Percentiles rank a stretch among this genome's conserved stretches.
Evolutionary conservation across 2,888 invertebrate species (phyloP).

Genomic region (Eristalis pertinax): DNA sequence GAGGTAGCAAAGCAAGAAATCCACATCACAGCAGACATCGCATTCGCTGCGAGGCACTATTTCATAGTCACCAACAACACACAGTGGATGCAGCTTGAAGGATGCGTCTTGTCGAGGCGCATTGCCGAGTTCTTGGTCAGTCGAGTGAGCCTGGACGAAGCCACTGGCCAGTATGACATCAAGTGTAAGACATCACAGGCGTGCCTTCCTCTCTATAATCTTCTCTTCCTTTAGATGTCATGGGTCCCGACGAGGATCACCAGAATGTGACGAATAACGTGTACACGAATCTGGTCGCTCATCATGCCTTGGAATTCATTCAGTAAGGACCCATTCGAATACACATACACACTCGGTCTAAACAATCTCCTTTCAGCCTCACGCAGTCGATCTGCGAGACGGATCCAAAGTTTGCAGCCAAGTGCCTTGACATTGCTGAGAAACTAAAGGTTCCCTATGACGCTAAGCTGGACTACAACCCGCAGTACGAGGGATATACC

Average conservation of each 20-base stretch:
- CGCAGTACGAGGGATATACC: conserved; percentile 83
- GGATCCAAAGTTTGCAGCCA: conserved; percentile 28
- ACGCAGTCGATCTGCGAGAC: conserved; percentile 47
- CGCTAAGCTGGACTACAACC: conserved; percentile 83
- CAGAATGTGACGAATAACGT: conserved; percentile 83
- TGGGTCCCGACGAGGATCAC: conserved; percentile 86
- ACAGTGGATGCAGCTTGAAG: conserved; percentile 80
- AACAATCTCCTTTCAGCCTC: conserved; percentile 18
- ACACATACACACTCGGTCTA: background rate
- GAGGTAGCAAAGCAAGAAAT: conserved; percentile 84
- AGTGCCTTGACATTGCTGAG: conserved; percentile 82
- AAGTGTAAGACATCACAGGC: conserved; percentile 79
- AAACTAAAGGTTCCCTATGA: conserved; percentile 83
- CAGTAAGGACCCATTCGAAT: conserved; percentile 80
- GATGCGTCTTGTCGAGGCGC: conserved; percentile 83
- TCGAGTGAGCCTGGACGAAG: conserved; percentile 82
- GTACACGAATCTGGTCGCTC: conserved; percentile 84
- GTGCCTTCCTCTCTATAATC: background rate
- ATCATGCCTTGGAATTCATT: conserved; percentile 84
- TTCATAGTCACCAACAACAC: conserved; percentile 76
- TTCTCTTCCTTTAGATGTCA: conserved; percentile 81
- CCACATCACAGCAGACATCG: conserved; percentile 84
- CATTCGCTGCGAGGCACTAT: conserved; percentile 82
- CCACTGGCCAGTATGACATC: conserved; percentile 82
- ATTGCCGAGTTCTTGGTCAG: conserved; percentile 85